Evolutionary conservation across 2,797 vertebrate species (phyloP), one percentile per base, ranked within the genome.

Genomic region (Acrossocheilus fasciatus): DNA sequence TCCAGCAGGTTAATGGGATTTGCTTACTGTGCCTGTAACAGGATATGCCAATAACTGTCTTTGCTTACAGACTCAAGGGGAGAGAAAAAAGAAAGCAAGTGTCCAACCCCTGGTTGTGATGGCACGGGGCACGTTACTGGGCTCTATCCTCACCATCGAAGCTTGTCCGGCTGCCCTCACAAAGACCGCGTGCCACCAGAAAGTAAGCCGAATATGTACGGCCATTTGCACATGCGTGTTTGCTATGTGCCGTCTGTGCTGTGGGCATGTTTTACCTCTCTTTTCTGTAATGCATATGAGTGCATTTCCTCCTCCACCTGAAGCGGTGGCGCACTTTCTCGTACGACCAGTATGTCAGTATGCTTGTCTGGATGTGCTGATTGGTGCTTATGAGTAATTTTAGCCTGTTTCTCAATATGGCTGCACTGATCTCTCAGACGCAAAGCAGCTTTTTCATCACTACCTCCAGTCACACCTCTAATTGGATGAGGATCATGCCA

Each of bases 51-150:
- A 78, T 79, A 9, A 34, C 68, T 7, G 68, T 52, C 80, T 84
- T 87, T 18, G 69, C 87, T 94, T 94, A 90, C 95, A 99, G 98
- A 99, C 89, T 98, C 98, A 92, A 96, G 98, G 94, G 96, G 96
- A 91, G 98, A 99, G 92, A 99, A 98, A 96, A 99, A 98, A 95
- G 98, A 99, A 91, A 99, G 98, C 94, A 99, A 99, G 95, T 99
- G 98, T 95, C 98, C 98, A 86, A 99, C 98, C 87, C 98, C 98
- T 43, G 98, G 98, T 91, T 99, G 98, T 87, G 98, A 99, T 84
- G 98, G 98, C 91, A 99, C 98, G 6, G 98, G 98, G 90, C 98
- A 99, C 62, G 98, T 99, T 93, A 99, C 98, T 39, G 98, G 98
- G 89, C 96, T 99, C 92, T 99, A 99, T 94, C 98, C 98, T 39